phyloP scores from a whole-genome alignment of 2,888 invertebrate genomes.

The Ischnura elegans region DNA sequence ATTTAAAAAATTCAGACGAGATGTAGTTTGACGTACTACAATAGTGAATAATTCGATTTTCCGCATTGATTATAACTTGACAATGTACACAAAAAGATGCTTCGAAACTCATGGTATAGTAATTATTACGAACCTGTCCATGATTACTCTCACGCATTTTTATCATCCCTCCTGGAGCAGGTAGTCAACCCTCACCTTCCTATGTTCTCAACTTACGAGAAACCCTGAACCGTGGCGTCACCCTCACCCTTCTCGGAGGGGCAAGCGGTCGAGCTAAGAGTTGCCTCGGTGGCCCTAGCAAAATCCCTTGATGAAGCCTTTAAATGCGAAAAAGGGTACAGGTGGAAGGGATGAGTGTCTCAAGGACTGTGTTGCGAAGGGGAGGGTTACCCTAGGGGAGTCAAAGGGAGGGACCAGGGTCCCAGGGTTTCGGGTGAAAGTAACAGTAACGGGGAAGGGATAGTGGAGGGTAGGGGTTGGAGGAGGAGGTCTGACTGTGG shows the following conservation, averaged over 20 bases:
- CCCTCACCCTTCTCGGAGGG: not conserved
- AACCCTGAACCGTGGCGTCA: not conserved
- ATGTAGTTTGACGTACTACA: too few relatives aligned
- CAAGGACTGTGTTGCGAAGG: not conserved
- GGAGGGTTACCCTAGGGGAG: not conserved
- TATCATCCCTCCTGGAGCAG: not conserved
- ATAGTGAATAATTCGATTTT: too few relatives aligned
- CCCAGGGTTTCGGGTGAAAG: not conserved
- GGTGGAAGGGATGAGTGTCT: constrained; percentile 1
- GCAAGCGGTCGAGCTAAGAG: not conserved
- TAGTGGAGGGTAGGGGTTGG: not conserved
- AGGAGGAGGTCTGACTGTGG: not conserved
- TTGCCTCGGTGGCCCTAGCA: not conserved
- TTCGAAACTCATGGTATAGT: too few relatives aligned
- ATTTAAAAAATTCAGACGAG: too few relatives aligned
- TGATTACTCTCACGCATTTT: too few relatives aligned
- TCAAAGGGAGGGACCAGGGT: not conserved
- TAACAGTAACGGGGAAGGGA: not conserved
- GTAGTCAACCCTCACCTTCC: not conserved
- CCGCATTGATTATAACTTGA: too few relatives aligned
- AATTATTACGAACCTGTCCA: too few relatives aligned
- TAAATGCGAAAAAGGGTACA: constrained; percentile 15
- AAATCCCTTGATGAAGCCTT: constrained; percentile 53
- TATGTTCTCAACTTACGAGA: not conserved
- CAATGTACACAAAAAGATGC: too few relatives aligned